These are phyloP conservation scores for Pristionchus fissidentatus DNA, from an alignment of 2,888 invertebrate species.

Conservation along the genomic window DNA sequence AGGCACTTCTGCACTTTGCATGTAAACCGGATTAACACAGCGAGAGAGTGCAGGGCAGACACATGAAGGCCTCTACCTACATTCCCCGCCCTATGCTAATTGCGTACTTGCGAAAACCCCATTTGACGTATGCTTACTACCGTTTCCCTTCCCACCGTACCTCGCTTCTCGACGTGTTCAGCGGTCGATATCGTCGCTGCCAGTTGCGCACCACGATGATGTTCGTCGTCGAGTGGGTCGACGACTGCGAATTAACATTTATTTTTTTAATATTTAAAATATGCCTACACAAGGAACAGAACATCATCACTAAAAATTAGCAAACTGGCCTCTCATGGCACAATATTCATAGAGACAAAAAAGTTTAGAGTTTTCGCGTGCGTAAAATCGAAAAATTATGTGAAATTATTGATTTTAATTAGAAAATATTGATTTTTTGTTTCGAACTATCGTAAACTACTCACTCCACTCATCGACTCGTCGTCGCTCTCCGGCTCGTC, in stretches of 20 bases:
- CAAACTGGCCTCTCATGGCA: too few species aligned
- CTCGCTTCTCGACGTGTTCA: conserved; percentile 54
- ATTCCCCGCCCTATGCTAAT: too few species aligned
- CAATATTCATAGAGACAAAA: too few species aligned
- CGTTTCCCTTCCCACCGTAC: conserved; percentile 39
- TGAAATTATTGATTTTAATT: too few species aligned
- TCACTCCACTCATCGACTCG: conserved; percentile 25
- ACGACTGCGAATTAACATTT: conserved; percentile 1
- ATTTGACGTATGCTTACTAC: too few species aligned
- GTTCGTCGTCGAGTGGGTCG: conserved; percentile 52
- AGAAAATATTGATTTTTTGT: background rate
- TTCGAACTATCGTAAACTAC: background rate
- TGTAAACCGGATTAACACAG: too few species aligned
- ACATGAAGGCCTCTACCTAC: too few species aligned
- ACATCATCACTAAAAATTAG: background rate
- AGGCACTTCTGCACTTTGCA: too few species aligned
- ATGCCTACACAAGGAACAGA: background rate
- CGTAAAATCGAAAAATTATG: too few species aligned
- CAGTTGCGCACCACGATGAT: conserved; percentile 63
- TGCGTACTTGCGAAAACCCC: too few species aligned
- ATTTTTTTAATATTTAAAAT: background rate
- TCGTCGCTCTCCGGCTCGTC: conserved; percentile 4
- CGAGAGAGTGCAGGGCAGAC: too few species aligned
- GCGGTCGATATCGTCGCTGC: conserved; percentile 61
- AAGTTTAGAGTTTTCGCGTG: too few species aligned